Base-by-base conservation (phyloP, 92 coral and sea anemone species). In the Ricordea florida region DNA sequence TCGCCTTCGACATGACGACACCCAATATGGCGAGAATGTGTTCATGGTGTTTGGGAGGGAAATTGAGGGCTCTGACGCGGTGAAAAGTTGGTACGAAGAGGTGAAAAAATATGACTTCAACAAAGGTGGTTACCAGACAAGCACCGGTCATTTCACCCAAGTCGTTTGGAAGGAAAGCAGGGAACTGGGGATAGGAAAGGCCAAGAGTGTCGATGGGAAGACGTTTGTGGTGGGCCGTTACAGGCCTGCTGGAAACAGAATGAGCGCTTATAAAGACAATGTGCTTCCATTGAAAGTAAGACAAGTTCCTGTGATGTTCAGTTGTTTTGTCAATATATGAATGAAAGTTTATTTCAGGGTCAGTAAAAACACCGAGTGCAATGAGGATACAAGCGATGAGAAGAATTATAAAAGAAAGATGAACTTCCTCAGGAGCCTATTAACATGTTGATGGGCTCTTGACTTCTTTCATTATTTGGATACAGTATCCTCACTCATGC, bases 131-230 rank as follows among this genome's bases (percentile, higher is more conserved):
- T 94, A 74, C 16, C 87, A 85, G 47, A 58, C 92, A 6, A 88
- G 72, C 69, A 87, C 96, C 1, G 97, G 98, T 1, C 97, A 94
- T 66, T 94, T 94, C 31, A 92, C 98, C 0, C 98, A 94, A 56
- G 93, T 94, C 14, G 93, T 91, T 37, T 91, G 97, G 97, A 87
- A 88, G 33, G 72, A 69, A 3, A 88, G 85, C 38, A 80, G 47
- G 40, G 93, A 91, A 73, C 57, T 91, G 53, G 97, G 90, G 1
- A 78, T 91, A 4, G 97, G 97, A 10, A 91, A 84, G 69, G 97
- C 97, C 9, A 91, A 87, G 81, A 86, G 88, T 64, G 43, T 75
- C 22, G 89, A 79, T 47, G 99, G 99, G 32, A 84, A 79, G 50
- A 65, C 65, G 69, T 80, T 89, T 47, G 96, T 92, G 37, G 99